Conservation (phyloP, 1,140 invertebrate genomes). For the Lysiphlebus fabarum region DNA sequence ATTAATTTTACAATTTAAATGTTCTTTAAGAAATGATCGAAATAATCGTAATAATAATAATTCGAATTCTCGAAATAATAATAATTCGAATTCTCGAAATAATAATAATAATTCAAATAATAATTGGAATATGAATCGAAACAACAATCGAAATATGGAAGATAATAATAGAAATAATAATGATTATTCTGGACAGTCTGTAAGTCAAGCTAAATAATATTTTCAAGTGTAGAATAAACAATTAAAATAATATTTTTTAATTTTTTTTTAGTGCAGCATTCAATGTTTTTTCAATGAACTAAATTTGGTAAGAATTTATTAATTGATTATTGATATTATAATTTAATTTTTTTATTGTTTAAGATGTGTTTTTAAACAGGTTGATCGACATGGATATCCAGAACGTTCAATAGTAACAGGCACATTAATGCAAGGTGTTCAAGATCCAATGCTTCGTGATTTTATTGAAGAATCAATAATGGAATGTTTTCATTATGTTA, state of each 20-base stretch:
- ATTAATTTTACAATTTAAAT: background rate
- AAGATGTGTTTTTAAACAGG: slow-evolving; percentile 27
- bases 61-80: too few species aligned
- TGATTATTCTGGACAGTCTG: slow-evolving; percentile 27
- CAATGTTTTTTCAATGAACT: slow-evolving; percentile 52
- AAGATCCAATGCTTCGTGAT: slow-evolving; percentile 44
- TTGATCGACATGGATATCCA: slow-evolving; percentile 48
- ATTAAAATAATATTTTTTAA: background rate
- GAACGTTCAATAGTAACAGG: slow-evolving; percentile 37
- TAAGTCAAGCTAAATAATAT: slow-evolving; percentile 24
- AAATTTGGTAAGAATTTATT: slow-evolving; percentile 37
- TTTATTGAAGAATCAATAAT: slow-evolving; percentile 48
- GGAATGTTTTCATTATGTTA: slow-evolving; percentile 46
- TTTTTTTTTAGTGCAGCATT: slow-evolving; percentile 42
- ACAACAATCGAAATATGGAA: slow-evolving; percentile 10
- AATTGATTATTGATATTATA: background rate
- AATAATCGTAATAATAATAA: too few species aligned
- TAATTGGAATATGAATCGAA: slow-evolving; percentile 23
- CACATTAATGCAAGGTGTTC: slow-evolving; percentile 43
- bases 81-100: background rate
- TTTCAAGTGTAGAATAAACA: background rate
- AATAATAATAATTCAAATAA: slow-evolving; percentile 3
- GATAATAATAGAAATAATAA: slow-evolving; percentile 6
- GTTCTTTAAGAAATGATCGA: too few species aligned
- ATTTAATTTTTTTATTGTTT: too few species aligned